phyloP scores from a whole-genome alignment of 2,113 vertebrate genomes.

The Dicrurus megarhynchus region DNA sequence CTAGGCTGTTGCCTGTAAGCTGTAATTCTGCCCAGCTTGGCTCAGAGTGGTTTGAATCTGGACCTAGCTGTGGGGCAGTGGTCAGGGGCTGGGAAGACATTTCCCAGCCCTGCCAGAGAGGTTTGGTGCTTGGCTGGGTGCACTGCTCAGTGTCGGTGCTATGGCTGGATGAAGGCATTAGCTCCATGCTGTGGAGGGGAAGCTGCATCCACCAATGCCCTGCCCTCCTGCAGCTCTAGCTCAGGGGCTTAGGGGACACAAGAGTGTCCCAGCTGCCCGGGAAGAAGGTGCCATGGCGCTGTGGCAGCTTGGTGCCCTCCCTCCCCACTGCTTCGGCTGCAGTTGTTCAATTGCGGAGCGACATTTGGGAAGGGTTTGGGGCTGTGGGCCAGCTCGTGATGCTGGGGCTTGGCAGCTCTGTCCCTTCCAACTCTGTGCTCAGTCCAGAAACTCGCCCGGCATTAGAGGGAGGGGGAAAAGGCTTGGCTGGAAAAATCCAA shows the following conservation, averaged over 20 bases:
- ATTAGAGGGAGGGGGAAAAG: constrained; percentile 19
- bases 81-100: neutral
- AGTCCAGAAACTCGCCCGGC: constrained; percentile 14
- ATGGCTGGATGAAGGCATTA: neutral
- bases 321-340: neutral
- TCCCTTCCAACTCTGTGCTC: constrained; percentile 17
- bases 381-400: constrained; percentile 17
- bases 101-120: neutral
- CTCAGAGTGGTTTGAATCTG: neutral
- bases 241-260: neutral
- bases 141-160: rapidly evolving
- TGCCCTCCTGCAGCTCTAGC: neutral
- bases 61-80: neutral
- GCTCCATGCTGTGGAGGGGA: neutral
- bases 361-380: neutral
- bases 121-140: neutral
- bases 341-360: neutral
- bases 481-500: constrained; percentile 41
- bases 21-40: neutral
- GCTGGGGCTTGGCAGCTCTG: neutral
- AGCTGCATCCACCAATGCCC: neutral
- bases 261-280: rapidly evolving
- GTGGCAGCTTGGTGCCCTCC: neutral
- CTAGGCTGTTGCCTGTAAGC: neutral
- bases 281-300: neutral